Percentiles rank a stretch among this genome's conserved stretches.
Conservation (phyloP, 2,113 vertebrate species). For the Phyllopteryx taeniolatus region DNA sequence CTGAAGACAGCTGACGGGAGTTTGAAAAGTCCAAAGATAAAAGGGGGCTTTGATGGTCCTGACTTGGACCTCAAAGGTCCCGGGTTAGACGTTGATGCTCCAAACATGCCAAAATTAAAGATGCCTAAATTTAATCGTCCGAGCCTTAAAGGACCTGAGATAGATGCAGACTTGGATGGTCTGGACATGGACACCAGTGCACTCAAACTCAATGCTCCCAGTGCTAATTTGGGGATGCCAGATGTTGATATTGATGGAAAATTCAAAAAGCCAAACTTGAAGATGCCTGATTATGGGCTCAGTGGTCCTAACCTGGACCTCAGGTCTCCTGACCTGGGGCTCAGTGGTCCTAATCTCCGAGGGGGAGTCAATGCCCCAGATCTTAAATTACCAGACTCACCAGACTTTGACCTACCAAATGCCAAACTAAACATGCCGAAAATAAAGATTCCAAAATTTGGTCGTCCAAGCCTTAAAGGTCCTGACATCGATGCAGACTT, state of each 20-base stretch:
- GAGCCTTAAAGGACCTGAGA: slow-evolving; percentile 40
- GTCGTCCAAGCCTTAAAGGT: background rate
- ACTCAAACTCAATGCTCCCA: slow-evolving; percentile 29
- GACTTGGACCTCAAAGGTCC: slow-evolving; percentile 45
- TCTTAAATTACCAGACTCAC: slow-evolving; percentile 37
- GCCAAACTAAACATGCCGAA: slow-evolving; percentile 52
- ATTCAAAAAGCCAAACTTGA: slow-evolving; percentile 52
- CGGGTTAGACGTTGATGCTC: slow-evolving; percentile 42
- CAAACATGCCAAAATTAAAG: slow-evolving; percentile 54
- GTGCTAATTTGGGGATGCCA: slow-evolving; percentile 21
- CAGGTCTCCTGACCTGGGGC: slow-evolving; percentile 26
- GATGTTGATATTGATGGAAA: slow-evolving; percentile 30
- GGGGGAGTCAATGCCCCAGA: slow-evolving; percentile 41
- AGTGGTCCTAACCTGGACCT: slow-evolving; percentile 33
- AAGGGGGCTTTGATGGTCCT: slow-evolving; percentile 44
- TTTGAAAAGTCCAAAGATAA: slow-evolving; percentile 49
- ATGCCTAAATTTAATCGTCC: slow-evolving; percentile 47
- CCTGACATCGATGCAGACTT: slow-evolving; percentile 40
- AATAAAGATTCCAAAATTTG: slow-evolving; percentile 49
- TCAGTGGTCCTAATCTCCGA: slow-evolving; percentile 29
- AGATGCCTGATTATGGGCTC: slow-evolving; percentile 29
- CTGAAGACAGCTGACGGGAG: slow-evolving; percentile 19
- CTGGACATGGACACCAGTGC: slow-evolving; percentile 25
- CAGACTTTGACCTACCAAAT: slow-evolving; percentile 41
- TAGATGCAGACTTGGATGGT: slow-evolving; percentile 39